A percentile compares a stretch with the other conserved stretches of the same genome.
Conservation (phyloP, 2,113 vertebrate genomes). For the Alethe diademata region DNA sequence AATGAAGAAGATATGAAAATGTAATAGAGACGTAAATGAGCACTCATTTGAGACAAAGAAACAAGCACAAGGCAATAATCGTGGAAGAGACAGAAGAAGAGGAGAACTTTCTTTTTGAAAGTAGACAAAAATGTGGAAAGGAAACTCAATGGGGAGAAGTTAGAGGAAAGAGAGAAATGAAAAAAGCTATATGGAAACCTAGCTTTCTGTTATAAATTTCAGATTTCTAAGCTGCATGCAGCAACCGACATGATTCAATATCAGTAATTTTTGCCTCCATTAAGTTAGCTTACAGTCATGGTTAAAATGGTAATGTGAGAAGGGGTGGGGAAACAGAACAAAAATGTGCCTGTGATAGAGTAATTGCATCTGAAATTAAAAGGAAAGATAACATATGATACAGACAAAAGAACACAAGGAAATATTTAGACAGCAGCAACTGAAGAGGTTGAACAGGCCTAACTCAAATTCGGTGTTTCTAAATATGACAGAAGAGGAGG, state of each 20-base stretch:
- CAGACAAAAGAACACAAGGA: not conserved
- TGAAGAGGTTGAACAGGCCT: not conserved
- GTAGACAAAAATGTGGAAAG: not conserved
- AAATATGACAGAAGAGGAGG: not conserved
- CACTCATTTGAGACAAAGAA: not conserved
- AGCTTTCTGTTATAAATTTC: not conserved
- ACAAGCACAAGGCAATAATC: not conserved
- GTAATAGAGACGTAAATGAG: not conserved
- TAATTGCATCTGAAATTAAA: not conserved
- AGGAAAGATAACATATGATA: not conserved
- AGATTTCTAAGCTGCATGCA: not conserved
- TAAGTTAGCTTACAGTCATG: not conserved
- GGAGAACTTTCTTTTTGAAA: not conserved
- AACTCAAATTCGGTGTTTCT: not conserved
- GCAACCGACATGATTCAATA: not conserved
- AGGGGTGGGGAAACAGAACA: not conserved
- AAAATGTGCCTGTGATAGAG: not conserved
- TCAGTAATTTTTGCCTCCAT: not conserved
- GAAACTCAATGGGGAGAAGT: not conserved
- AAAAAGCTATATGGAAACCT: not conserved
- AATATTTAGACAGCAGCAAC: not conserved
- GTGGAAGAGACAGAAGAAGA: not conserved
- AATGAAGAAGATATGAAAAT: not conserved
- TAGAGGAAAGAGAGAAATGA: not conserved
- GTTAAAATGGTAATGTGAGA: not conserved